Percentiles rank a stretch among this genome's conserved stretches.
phyloP scores from a whole-genome alignment of 2,797 vertebrate species.

The Oophaga sylvatica region DNA sequence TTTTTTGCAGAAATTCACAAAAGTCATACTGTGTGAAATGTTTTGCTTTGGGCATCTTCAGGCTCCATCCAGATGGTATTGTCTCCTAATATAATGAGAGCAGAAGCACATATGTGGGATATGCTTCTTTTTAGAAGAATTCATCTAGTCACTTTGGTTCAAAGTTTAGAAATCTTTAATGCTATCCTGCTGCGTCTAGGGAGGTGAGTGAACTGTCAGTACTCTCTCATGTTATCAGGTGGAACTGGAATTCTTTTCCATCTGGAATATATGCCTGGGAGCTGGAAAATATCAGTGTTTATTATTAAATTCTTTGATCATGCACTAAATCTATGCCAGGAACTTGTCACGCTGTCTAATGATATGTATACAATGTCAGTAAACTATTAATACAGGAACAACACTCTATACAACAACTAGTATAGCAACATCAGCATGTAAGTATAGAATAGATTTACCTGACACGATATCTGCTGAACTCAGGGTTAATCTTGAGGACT shows the following conservation, averaged over 20 bases:
- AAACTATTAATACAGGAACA: too few species aligned
- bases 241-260: constrained; percentile 56
- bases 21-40: background rate
- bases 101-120: constrained; percentile 9
- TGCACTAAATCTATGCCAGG: constrained; percentile 71
- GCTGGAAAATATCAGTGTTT: constrained; percentile 57
- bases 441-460: too few species aligned
- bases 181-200: constrained; percentile 31
- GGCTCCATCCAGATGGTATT: constrained; percentile 7
- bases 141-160: constrained; percentile 20
- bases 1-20: background rate
- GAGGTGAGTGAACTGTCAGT: constrained; percentile 59
- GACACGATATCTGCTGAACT: too few species aligned
- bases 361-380: too few species aligned
- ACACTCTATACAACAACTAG: too few species aligned
- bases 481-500: too few species aligned
- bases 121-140: constrained; percentile 12
- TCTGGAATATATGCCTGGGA: constrained; percentile 62
- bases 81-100: background rate
- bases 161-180: background rate
- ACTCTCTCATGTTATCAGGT: constrained; percentile 65
- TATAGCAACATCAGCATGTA: too few species aligned
- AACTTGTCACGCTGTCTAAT: too few species aligned
- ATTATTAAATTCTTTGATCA: constrained; percentile 70
- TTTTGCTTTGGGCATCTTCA: background rate